These are phyloP conservation scores for Epinephelus coioides DNA, from an alignment of 2,797 vertebrate genomes.

Conservation along the genomic window DNA sequence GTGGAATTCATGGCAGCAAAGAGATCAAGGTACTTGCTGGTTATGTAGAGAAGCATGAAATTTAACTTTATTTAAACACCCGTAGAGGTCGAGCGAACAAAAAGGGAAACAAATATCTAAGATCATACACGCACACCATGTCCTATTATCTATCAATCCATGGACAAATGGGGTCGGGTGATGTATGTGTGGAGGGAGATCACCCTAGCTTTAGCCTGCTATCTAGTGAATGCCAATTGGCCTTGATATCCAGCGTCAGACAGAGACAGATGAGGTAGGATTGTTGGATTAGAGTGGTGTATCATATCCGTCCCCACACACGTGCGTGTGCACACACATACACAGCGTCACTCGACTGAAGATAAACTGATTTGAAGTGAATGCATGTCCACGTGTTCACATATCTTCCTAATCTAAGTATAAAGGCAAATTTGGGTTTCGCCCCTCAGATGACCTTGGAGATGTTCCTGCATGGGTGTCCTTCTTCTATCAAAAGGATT, in stretches of 20 bases:
- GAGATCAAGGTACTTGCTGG: neutral
- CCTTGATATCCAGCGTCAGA: constrained; percentile 48
- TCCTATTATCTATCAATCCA: constrained; percentile 42
- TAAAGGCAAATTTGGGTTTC: constrained; percentile 38
- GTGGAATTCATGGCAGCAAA: constrained; percentile 12
- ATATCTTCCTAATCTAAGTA: constrained; percentile 47
- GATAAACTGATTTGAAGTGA: constrained; percentile 52
- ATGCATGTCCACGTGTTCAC: constrained; percentile 28
- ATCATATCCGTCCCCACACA: constrained; percentile 18
- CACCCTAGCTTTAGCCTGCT: constrained; percentile 37
- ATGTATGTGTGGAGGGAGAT: constrained; percentile 37
- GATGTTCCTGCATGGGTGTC: constrained; percentile 5
- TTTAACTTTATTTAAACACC: neutral
- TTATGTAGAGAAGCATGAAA: neutral
- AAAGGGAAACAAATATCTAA: neutral
- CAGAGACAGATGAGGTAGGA: constrained; percentile 64
- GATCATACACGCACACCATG: neutral
- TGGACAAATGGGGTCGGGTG: constrained; percentile 43
- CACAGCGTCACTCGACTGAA: constrained; percentile 3
- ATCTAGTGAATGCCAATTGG: constrained; percentile 57
- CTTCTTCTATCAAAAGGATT: constrained; percentile 17
- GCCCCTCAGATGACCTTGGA: constrained; percentile 59
- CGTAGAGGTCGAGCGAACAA: constrained; percentile 11
- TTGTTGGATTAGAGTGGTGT: constrained; percentile 62
- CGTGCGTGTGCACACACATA: neutral